Percentiles rank a stretch among this genome's conserved stretches.
phyloP scores from a whole-genome alignment of 2,113 vertebrate genomes.

The Cyanistes caeruleus region DNA sequence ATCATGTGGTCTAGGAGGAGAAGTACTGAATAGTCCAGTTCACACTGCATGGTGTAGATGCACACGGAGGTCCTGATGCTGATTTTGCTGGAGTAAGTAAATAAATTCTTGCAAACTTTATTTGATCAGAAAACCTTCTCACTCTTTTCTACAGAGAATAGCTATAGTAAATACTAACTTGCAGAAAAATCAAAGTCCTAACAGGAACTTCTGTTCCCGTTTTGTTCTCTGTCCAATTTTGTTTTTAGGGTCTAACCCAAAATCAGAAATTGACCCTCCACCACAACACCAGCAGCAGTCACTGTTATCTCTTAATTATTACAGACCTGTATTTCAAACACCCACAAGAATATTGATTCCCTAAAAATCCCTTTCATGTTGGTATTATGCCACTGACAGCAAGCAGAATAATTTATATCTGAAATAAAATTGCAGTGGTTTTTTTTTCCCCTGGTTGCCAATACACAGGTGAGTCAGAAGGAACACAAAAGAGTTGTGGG shows the following conservation, averaged over 20 bases:
- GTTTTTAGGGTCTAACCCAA: not conserved
- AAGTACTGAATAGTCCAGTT: not conserved
- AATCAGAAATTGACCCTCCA: not conserved
- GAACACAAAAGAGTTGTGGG: not conserved
- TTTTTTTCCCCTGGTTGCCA: not conserved
- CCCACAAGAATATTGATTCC: not conserved
- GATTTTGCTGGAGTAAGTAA: not conserved
- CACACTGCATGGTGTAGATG: not conserved
- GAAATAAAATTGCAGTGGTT: not conserved
- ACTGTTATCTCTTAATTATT: not conserved
- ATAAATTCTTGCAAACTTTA: not conserved
- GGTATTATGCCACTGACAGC: not conserved
- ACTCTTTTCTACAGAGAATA: not conserved
- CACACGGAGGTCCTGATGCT: not conserved
- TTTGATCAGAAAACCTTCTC: not conserved
- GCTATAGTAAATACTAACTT: not conserved
- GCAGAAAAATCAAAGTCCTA: not conserved
- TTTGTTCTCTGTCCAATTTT: not conserved
- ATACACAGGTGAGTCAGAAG: not conserved
- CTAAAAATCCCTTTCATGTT: not conserved
- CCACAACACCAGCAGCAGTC: accelerated
- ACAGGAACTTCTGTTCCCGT: not conserved
- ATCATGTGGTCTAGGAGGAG: not conserved
- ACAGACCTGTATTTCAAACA: not conserved
- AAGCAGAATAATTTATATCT: not conserved